Evolutionary conservation across 1,140 invertebrate species (phyloP).

Genomic region (Danaus melanippus): DNA sequence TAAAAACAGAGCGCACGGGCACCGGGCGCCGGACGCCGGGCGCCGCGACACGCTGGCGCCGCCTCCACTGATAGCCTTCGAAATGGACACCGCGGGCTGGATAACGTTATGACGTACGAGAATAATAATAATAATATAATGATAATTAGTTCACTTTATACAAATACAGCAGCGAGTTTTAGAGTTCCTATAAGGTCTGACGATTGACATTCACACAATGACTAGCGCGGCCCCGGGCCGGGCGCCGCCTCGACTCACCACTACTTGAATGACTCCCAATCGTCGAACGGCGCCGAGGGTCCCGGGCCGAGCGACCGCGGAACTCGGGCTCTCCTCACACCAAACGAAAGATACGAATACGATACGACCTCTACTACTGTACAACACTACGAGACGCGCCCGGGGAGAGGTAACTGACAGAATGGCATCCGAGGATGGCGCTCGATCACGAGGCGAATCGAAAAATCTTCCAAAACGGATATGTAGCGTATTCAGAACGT

Average conservation of each 20-base stretch:
- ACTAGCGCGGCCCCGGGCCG: conserved; percentile 43
- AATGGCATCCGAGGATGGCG: conserved; percentile 63
- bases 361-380: conserved; percentile 47
- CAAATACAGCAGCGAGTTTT: conserved; percentile 74
- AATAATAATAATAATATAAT: conserved; percentile 67
- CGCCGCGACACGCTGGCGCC: conserved; percentile 16
- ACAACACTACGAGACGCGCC: conserved; percentile 33
- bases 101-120: conserved; percentile 64
- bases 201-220: conserved; percentile 71
- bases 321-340: conserved; percentile 68
- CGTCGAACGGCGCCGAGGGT: conserved; percentile 19
- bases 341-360: conserved; percentile 55
- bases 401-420: conserved; percentile 67
- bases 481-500: conserved; percentile 60
- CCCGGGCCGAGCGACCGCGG: conserved; percentile 31
- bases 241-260: conserved; percentile 18
- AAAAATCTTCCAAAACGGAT: conserved; percentile 51
- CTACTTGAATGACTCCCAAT: conserved; percentile 40
- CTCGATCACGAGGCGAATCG: conserved; percentile 23
- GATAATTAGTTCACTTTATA: conserved; percentile 72
- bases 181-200: conserved; percentile 73
- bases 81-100: conserved; percentile 68
- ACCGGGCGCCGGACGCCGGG: conserved; percentile 38
- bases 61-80: conserved; percentile 61
- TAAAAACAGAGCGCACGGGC: conserved; percentile 63